Conservation (phyloP, 2,888 invertebrate genomes). For the Heliconius sara region DNA sequence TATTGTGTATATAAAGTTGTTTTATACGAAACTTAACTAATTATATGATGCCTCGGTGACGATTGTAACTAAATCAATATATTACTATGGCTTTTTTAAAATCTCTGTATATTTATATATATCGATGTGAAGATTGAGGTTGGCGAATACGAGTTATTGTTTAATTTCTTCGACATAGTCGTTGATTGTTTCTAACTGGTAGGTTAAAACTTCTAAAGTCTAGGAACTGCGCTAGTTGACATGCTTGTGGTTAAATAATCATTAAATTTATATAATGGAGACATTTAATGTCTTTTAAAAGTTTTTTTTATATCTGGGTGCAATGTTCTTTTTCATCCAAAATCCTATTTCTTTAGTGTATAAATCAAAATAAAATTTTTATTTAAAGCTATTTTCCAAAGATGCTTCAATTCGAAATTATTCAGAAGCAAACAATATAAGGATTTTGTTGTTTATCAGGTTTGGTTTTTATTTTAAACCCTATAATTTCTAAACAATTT, state of each 20-base stretch:
- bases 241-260: too few relatives aligned
- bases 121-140: conserved; percentile 3
- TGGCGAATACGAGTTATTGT: conserved; percentile 17
- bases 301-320: too few relatives aligned
- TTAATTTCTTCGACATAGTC: not conserved
- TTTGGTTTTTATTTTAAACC: not conserved
- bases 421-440: not conserved
- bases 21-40: conserved; percentile 11
- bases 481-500: not conserved
- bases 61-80: conserved; percentile 24
- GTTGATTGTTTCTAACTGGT: not conserved
- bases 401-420: not conserved
- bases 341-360: not conserved
- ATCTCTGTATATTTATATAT: not conserved
- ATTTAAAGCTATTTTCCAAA: not conserved
- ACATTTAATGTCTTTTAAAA: too few relatives aligned
- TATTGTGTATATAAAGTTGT: conserved; percentile 8
- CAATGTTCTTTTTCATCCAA: not conserved
- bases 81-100: conserved; percentile 21
- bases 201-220: not conserved
- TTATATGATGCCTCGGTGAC: conserved; percentile 35
- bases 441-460: not conserved
- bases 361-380: not conserved
- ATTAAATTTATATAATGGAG: too few relatives aligned
- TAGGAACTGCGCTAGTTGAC: not conserved